Evolutionary conservation across 2,113 vertebrate species (phyloP).

Genomic region (Sinosuthora webbiana): DNA sequence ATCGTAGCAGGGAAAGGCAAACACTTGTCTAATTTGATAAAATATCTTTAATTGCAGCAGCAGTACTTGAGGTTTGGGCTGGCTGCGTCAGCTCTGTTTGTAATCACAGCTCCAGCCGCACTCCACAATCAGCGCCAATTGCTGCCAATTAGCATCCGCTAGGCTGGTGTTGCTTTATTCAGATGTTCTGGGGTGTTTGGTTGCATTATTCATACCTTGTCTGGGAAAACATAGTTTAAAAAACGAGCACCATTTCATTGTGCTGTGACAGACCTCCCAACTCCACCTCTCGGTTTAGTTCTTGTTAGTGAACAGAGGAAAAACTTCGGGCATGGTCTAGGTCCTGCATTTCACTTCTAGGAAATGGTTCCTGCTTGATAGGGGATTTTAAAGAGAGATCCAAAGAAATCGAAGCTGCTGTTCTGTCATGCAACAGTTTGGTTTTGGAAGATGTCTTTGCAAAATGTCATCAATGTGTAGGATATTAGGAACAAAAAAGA

Average conservation of each 20-base stretch:
- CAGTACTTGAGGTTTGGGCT: conserved; percentile 52
- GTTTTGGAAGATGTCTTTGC: background rate
- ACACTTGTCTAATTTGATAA: conserved; percentile 71
- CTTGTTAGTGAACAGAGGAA: background rate
- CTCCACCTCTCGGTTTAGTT: background rate
- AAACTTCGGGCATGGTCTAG: background rate
- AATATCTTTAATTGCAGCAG: conserved; percentile 74
- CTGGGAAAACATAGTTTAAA: conserved; percentile 38
- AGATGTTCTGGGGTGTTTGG: conserved; percentile 51
- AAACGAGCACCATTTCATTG: conserved; percentile 31
- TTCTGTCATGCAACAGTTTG: background rate
- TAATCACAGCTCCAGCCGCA: conserved; percentile 66
- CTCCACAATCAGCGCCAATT: conserved; percentile 75
- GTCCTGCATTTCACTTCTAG: background rate
- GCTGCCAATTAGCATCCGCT: conserved; percentile 70
- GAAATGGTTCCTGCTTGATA: background rate
- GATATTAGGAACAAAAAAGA: background rate
- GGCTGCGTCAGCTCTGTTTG: conserved; percentile 53
- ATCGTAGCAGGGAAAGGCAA: conserved; percentile 48
- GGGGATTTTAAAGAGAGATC: background rate
- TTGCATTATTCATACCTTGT: conserved; percentile 68
- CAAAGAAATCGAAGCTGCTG: background rate
- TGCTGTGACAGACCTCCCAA: background rate
- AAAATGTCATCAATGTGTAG: background rate
- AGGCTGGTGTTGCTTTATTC: conserved; percentile 62